Conservation (phyloP, 1,140 invertebrate species). For the Drosophila littoralis region DNA sequence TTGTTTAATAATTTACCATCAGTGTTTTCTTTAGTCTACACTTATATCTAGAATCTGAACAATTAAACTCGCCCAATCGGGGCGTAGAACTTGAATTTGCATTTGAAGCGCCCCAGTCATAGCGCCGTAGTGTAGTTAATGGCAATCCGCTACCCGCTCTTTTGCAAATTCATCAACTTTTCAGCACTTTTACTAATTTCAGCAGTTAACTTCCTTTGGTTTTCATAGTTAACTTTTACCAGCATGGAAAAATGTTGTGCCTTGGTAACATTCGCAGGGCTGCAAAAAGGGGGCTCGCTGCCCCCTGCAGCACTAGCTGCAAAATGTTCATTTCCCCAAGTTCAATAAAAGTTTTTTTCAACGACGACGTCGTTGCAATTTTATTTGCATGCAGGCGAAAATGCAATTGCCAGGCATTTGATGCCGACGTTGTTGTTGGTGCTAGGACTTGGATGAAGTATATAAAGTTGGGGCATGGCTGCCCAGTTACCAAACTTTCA, state of each 20-base stretch:
- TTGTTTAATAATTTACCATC: no score
- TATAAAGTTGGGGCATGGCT: constrained; percentile 19
- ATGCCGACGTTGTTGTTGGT: constrained; percentile 32
- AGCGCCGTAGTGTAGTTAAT: background rate
- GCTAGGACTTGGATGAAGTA: constrained; percentile 31
- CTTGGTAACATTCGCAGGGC: constrained; percentile 61
- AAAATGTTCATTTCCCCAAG: constrained; percentile 66
- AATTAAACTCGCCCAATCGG: no score
- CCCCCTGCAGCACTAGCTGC: constrained; percentile 12
- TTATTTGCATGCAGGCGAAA: constrained; percentile 78
- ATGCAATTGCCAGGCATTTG: constrained; percentile 68
- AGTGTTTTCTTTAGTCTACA: no score
- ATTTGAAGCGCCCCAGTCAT: background rate
- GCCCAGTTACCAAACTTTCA: constrained; percentile 53
- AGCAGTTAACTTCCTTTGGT: constrained; percentile 84
- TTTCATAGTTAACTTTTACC: constrained; percentile 84
- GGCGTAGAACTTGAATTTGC: background rate
- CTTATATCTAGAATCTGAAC: no score
- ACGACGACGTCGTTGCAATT: constrained; percentile 65
- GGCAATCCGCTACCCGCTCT: constrained; percentile 28
- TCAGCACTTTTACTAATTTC: constrained; percentile 83
- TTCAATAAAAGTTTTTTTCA: constrained; percentile 81
- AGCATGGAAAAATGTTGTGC: constrained; percentile 81
- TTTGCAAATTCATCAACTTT: constrained; percentile 81
- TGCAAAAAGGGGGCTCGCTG: background rate